These are phyloP conservation scores for human (Homo sapiens) DNA, from an alignment of 2,113 vertebrate genomes.

Conservation along the genomic window DNA sequence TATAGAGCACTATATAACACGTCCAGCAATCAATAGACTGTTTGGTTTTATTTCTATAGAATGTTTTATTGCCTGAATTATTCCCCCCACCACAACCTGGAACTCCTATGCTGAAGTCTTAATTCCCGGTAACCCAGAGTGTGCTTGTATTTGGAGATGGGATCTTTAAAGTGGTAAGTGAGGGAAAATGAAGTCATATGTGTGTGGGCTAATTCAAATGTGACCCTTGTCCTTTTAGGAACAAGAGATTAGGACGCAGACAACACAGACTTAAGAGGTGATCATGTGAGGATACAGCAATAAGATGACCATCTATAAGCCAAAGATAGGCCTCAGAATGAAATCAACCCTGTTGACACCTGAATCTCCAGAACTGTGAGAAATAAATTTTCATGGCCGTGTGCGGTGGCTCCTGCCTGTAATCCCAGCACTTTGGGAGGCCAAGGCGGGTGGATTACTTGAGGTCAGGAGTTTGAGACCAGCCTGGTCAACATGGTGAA, in stretches of 20 bases:
- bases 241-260: background rate
- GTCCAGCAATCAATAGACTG: background rate
- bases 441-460: too few relatives aligned
- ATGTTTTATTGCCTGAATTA: background rate
- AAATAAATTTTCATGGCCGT: too few relatives aligned
- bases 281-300: background rate
- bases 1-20: background rate
- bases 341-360: background rate
- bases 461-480: too few relatives aligned
- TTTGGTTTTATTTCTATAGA: background rate
- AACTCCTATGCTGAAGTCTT: background rate
- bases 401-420: fast-evolving
- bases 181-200: background rate
- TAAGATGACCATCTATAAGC: background rate
- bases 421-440: too few relatives aligned
- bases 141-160: background rate
- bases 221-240: background rate
- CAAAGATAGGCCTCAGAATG: background rate
- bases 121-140: background rate
- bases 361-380: too few relatives aligned
- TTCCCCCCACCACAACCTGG: too few relatives aligned
- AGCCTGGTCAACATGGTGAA: too few relatives aligned
- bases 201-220: background rate
- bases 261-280: background rate
- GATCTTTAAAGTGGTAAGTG: background rate